Evolutionary conservation across 2,888 invertebrate species (phyloP).

Genomic region (Hemistola chrysoprasaria): DNA sequence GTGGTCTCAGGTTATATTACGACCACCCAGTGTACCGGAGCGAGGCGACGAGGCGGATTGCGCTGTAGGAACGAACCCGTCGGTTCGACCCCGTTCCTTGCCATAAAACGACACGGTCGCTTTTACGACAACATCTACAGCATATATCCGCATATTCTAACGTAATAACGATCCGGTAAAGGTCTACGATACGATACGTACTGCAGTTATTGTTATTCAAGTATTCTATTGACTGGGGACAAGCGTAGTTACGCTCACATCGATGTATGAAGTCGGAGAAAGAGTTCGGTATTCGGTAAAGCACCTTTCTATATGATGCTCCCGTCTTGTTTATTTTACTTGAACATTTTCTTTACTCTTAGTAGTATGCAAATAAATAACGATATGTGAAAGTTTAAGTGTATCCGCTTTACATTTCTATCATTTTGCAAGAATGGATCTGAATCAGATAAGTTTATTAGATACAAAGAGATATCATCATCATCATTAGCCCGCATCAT

Average conservation of each 20-base stretch:
- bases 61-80: conserved; percentile 15
- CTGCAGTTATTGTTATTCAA: conserved; percentile 59
- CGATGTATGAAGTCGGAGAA: conserved; percentile 15
- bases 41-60: conserved; percentile 29
- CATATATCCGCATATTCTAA: conserved; percentile 50
- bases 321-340: conserved; percentile 14
- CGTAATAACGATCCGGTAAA: conserved; percentile 51
- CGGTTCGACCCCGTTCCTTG: conserved; percentile 46
- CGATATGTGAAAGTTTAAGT: not conserved
- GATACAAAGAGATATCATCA: too few species aligned
- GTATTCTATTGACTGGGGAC: conserved; percentile 46
- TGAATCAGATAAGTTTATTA: too few species aligned
- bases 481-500: too few species aligned
- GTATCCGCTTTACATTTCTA: too few species aligned
- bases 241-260: conserved; percentile 26
- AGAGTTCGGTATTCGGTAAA: conserved; percentile 19
- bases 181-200: conserved; percentile 55
- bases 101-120: conserved; percentile 62
- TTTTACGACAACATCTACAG: conserved; percentile 63
- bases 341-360: conserved; percentile 6
- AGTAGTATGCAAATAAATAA: conserved; percentile 3
- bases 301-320: conserved; percentile 21
- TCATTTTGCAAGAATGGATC: too few species aligned
- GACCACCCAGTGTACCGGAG: conserved; percentile 46
- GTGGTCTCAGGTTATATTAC: conserved; percentile 60